These are phyloP conservation scores for Arctopsyche grandis DNA, from an alignment of 1,140 invertebrate genomes.

Conservation along the genomic window DNA sequence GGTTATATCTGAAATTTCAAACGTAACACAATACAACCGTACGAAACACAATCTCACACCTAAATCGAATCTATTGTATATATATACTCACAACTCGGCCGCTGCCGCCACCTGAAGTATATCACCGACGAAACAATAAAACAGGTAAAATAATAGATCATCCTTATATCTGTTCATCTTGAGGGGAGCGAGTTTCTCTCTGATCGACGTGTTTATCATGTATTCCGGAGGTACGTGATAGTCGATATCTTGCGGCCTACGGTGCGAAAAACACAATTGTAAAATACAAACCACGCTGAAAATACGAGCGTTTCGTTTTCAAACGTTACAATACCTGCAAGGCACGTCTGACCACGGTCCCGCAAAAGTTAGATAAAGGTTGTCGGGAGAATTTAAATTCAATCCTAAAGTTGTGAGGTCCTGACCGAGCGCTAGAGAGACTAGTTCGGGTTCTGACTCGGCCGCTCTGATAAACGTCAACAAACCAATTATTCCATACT, in stretches of 20 bases:
- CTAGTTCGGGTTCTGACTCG: conserved; percentile 95
- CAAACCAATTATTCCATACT: conserved; percentile 98
- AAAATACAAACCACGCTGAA: conserved; percentile 45
- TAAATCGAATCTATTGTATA: not conserved
- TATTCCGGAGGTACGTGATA: conserved; percentile 99
- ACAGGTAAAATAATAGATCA: conserved; percentile 98
- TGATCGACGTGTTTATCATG: conserved; percentile 91
- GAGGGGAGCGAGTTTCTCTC: conserved; percentile 93
- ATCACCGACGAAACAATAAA: conserved; percentile 99
- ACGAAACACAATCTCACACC: not conserved
- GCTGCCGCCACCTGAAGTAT: conserved; percentile 96
- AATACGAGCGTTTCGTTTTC: not conserved
- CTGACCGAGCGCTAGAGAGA: conserved; percentile 94
- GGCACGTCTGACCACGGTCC: conserved; percentile 98
- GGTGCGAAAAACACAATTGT: too few species aligned
- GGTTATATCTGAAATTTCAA: conserved; percentile 78
- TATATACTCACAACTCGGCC: conserved; percentile 87
- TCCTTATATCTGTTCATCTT: conserved; percentile 98
- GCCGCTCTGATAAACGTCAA: conserved; percentile 97
- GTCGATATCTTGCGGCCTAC: conserved; percentile 96
- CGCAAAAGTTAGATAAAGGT: conserved; percentile 96
- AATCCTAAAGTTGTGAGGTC: conserved; percentile 97
- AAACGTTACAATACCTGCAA: conserved; percentile 71
- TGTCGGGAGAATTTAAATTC: conserved; percentile 97
- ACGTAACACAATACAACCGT: conserved; percentile 1